Evolutionary conservation across 37 sponge, comb jelly and placozoan genomes (phyloP), one percentile per base, ranked within the genome.

Genomic region (Aphrocallistes beatrix): DNA sequence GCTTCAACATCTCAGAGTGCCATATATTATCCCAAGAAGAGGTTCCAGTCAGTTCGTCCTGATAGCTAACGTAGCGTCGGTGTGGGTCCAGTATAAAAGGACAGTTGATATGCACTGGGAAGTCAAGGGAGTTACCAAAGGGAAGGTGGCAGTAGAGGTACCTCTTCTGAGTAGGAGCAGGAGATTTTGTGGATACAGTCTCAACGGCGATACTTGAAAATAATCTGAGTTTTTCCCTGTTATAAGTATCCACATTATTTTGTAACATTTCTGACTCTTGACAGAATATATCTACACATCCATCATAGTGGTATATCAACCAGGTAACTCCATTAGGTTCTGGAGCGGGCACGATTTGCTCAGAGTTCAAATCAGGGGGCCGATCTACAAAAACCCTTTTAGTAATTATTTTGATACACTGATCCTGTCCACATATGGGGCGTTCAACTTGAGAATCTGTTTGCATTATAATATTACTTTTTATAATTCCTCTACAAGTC

Each of bases 111-210:
- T 60, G 75, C n/a, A 60, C 75, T 8, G 75, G 75, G n/a, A 60
- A 60, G 75, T 60, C n/a, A 6, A 60, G 75, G n/a, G 75, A 60
- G n/a, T 8, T 30, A 60, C 75, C 75, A 60, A 60, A 60, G 3
- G 75, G 75, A 19, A 60, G 75, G n/a, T 60, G 75, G n/a, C 75
- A 60, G 34, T 60, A 60, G 3, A 60, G 75, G n/a, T 60, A 60
- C n/a, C 75, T 3, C 75, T 60, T 60, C 75, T 60, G 75, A 30
- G 75, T 21, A 32, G 75, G 75, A 60, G n/a, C 8, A 60, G 25
- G 75, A 21, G 1, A 25, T 25, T 3, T 28, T 60, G 10, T 13
- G 8, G 75, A 19, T 25, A 60, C 34, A 32, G n/a, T 21, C 75
- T 60, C 75, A 32, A 60, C 75, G 10, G 75, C 75, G 3, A 60